Base-by-base conservation (phyloP, 1,140 invertebrate species). In the Zophobas morio region DNA sequence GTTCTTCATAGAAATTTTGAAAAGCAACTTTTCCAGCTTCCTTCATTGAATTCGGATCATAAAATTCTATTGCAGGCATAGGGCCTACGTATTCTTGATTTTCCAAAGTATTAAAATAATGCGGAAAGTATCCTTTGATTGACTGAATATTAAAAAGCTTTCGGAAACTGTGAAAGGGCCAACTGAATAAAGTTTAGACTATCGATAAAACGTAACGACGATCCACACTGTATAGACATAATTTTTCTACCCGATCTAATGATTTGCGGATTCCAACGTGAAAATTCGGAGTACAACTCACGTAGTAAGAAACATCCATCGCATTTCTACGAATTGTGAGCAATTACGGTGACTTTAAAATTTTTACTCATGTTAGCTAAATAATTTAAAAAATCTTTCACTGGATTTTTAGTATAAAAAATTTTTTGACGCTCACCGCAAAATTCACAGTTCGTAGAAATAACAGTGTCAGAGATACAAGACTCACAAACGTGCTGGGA, bases 61-160 rank as follows among this genome's bases (percentile, higher is more conserved):
- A 80, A 53, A 49, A 78, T 34, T 71, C n/a, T 20, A 49, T n/a
- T 46, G 42, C 32, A 6, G 76, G 79, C 35, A 80, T 32, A 39
- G 54, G 54, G 2, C 75, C 78, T 3, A 80, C 39, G 70, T 78
- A 78, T 40, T 75, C 56, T 51, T 54, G 6, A 36, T 80, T 75
- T 49, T 70, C 72, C 5, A 4, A 63, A 34, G n/a, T 75, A 56
- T 80, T 80, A 53, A 80, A 80, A n/a, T 75, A 39, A 57, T 80
- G 76, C 37, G 79, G 72, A 74, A 78, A 78, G 34, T 80, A 78
- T 1, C 79, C 79, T 70, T 80, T 80, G 74, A 6, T 20, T 53
- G n/a, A 1, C 33, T 6, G 2, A 74, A 39, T n/a, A 4, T 66
- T 71, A 70, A 78, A 78, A 78, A 33, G 72, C 47, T 70, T 70